Percentiles rank a stretch among this genome's conserved stretches.
Conservation (phyloP, 2,113 vertebrate genomes). For the Aspiorhynchus laticeps region DNA sequence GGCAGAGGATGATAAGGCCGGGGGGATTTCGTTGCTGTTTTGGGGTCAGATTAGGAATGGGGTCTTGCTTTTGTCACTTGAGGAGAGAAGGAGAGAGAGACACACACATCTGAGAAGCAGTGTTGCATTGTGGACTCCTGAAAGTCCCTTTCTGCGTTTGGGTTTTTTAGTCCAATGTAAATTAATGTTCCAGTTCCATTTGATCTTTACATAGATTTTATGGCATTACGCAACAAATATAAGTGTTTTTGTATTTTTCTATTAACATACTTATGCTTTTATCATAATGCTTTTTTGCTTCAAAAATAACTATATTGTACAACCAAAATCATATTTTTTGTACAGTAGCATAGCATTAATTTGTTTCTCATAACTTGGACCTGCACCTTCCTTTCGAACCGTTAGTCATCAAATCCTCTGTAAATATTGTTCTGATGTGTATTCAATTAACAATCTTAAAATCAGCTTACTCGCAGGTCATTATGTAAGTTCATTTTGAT, state of each 20-base stretch:
- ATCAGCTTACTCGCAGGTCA: background rate
- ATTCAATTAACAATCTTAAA: background rate
- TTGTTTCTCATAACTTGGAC: background rate
- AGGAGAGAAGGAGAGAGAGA: slow-evolving; percentile 43
- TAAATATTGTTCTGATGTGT: background rate
- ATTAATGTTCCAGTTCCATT: background rate
- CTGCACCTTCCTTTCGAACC: background rate
- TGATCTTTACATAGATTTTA: slow-evolving; percentile 1
- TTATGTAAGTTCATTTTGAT: background rate
- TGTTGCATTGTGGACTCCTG: slow-evolving; percentile 25
- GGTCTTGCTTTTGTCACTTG: slow-evolving; percentile 54
- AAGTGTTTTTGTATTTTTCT: background rate
- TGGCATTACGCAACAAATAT: background rate
- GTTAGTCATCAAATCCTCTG: background rate
- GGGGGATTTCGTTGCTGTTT: slow-evolving; percentile 52
- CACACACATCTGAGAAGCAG: slow-evolving; percentile 31
- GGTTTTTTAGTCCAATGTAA: background rate
- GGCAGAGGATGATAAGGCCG: slow-evolving; percentile 54
- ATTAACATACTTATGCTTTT: too few relatives aligned
- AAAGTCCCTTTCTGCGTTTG: background rate
- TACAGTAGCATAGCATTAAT: background rate
- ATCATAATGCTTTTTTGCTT: background rate
- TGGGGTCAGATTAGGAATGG: slow-evolving; percentile 45
- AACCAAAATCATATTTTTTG: background rate
- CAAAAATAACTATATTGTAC: background rate